phyloP scores from a whole-genome alignment of 2,888 invertebrate species.

The Hypomecis punctinalis region DNA sequence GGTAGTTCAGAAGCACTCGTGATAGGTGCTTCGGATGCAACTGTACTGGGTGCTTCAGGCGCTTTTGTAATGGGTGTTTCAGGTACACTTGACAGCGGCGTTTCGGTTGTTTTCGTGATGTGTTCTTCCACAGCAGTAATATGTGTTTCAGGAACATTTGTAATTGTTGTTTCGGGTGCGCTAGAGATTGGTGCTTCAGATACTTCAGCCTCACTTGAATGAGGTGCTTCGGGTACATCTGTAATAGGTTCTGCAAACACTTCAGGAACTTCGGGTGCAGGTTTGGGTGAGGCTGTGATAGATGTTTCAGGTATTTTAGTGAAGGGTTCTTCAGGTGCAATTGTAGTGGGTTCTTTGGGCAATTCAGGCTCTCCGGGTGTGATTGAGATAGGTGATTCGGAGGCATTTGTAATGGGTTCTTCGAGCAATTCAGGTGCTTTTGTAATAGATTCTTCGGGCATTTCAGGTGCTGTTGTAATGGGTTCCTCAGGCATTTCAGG shows the following conservation, averaged over 20 bases:
- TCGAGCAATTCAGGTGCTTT: background rate
- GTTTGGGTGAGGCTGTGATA: background rate
- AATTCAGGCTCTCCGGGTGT: background rate
- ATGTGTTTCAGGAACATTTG: background rate
- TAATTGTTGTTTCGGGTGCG: conserved; percentile 1
- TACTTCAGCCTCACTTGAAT: conserved; percentile 3
- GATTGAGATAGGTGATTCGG: background rate
- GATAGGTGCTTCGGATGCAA: conserved; percentile 3
- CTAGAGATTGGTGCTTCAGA: background rate
- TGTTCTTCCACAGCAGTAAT: background rate
- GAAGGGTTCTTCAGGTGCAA: background rate
- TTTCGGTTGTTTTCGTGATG: background rate
- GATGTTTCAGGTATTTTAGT: conserved; percentile 3
- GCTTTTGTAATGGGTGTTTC: conserved; percentile 1
- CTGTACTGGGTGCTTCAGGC: conserved; percentile 9
- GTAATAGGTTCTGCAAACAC: background rate
- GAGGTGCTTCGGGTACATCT: background rate
- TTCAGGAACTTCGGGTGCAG: background rate
- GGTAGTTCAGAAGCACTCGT: conserved; percentile 46
- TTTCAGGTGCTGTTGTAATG: background rate
- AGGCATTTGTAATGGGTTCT: background rate
- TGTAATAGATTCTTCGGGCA: background rate
- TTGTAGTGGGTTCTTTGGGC: background rate
- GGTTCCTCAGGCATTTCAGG: conserved; percentile 5
- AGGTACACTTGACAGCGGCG: conserved; percentile 1